These are phyloP conservation scores for Zaprionus ornatus DNA, from an alignment of 1,140 invertebrate genomes.

Conservation along the genomic window DNA sequence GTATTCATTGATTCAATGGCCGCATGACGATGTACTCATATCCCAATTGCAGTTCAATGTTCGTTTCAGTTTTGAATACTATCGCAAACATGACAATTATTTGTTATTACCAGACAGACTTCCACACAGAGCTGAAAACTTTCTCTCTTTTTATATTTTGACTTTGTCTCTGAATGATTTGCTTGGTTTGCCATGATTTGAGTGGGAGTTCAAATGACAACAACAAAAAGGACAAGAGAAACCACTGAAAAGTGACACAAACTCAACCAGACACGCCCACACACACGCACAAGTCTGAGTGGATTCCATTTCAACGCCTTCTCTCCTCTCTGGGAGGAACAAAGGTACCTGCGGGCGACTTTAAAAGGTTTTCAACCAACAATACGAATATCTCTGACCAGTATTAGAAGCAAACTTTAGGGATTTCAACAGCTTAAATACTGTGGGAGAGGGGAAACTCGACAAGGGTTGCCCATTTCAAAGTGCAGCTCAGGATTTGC, in stretches of 20 bases:
- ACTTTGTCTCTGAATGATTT: constrained; percentile 33
- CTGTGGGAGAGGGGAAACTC: neutral
- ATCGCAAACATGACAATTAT: constrained; percentile 20
- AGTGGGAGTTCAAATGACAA: constrained; percentile 11
- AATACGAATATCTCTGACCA: neutral
- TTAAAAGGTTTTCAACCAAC: constrained; percentile 3
- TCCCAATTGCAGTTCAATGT: constrained; percentile 39
- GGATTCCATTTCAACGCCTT: constrained; percentile 8
- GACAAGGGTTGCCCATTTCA: neutral
- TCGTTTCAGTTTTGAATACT: constrained; percentile 8
- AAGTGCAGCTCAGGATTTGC: neutral
- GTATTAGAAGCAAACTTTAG: neutral
- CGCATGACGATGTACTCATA: constrained; percentile 4
- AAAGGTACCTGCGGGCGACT: neutral
- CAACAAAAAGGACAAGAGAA: constrained; percentile 4
- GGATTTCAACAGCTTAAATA: neutral
- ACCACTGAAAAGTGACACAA: constrained; percentile 26
- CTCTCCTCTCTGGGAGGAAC: neutral
- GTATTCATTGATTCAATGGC: constrained; percentile 20
- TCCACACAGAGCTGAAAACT: neutral
- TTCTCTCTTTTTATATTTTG: constrained; percentile 12
- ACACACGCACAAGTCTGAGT: neutral
- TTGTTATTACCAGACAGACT: constrained; percentile 7
- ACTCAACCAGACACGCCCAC: constrained; percentile 21
- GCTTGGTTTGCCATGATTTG: constrained; percentile 13